Percentiles rank a stretch among this genome's conserved stretches.
Conservation (phyloP, 2,113 vertebrate species). For the Tiliqua scincoides region DNA sequence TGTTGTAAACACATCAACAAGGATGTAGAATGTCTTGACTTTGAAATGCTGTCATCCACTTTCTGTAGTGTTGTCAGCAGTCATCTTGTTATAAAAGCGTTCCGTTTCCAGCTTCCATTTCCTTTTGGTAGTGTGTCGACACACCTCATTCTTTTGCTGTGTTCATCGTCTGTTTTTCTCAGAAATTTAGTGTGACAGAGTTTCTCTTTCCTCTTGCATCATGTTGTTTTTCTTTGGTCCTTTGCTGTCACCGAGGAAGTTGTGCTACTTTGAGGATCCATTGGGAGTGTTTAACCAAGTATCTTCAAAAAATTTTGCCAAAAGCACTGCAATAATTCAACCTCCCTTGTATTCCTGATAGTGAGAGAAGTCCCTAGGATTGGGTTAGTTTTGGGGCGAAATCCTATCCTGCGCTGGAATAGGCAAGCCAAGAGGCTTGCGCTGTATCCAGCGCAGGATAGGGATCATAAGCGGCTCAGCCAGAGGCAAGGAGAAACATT, state of each 20-base stretch:
- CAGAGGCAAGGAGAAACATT: too few relatives aligned
- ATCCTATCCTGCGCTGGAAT: too few relatives aligned
- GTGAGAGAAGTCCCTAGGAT: slow-evolving; percentile 38
- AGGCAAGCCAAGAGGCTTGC: too few relatives aligned
- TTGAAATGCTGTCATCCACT: slow-evolving; percentile 75
- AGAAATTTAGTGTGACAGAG: slow-evolving; percentile 63
- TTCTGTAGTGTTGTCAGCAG: slow-evolving; percentile 72
- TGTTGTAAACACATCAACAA: slow-evolving; percentile 77
- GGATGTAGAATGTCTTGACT: slow-evolving; percentile 75
- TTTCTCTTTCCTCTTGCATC: slow-evolving; percentile 58
- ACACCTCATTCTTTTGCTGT: slow-evolving; percentile 57
- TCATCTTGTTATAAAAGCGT: slow-evolving; percentile 73
- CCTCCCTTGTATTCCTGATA: slow-evolving; percentile 43
- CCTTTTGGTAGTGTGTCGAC: slow-evolving; percentile 60
- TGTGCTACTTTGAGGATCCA: slow-evolving; percentile 62
- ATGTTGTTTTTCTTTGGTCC: slow-evolving; percentile 58
- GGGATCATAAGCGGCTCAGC: too few relatives aligned
- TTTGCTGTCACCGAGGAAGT: slow-evolving; percentile 58
- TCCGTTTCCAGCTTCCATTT: slow-evolving; percentile 66
- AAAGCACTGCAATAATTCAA: slow-evolving; percentile 53
- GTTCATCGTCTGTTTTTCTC: slow-evolving; percentile 68
- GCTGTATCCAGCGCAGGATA: too few relatives aligned
- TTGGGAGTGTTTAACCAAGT: slow-evolving; percentile 50
- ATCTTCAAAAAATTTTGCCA: slow-evolving; percentile 44
- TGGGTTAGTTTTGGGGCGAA: slow-evolving; percentile 44